These are phyloP conservation scores for Heterohyrax brucei DNA, from an alignment of 2,797 vertebrate genomes.

Conservation along the genomic window DNA sequence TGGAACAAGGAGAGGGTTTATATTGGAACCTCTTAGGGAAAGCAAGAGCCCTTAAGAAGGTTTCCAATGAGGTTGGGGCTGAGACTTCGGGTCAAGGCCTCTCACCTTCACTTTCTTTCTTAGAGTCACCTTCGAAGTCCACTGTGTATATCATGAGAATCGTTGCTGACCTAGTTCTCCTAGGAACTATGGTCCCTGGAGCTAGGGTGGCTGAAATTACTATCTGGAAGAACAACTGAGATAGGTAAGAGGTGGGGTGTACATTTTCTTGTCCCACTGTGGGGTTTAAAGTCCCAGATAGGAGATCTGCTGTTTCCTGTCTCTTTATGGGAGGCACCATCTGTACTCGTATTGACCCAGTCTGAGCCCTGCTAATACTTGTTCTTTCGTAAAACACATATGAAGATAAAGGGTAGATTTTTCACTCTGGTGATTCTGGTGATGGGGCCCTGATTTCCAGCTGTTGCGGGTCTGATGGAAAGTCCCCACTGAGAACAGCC, in stretches of 20 bases:
- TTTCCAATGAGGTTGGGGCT: no score
- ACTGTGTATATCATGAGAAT: rapidly evolving
- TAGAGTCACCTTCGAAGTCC: not conserved
- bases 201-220: not conserved
- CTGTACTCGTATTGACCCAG: not conserved
- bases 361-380: no score
- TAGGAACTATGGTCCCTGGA: no score
- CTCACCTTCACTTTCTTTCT: not conserved
- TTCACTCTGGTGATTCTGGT: not conserved
- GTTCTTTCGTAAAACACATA: no score
- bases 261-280: not conserved
- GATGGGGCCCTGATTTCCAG: not conserved
- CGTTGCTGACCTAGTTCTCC: not conserved
- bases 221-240: not conserved
- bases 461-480: no score
- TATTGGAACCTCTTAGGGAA: not conserved
- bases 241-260: not conserved
- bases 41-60: no score
- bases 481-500: not conserved
- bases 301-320: not conserved
- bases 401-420: not conserved
- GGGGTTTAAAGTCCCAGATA: not conserved
- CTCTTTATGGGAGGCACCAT: not conserved
- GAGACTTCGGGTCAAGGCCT: no score
- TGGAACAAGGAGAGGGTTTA: not conserved